Conservation (phyloP, 2,113 vertebrate species). For the Bujurquina vittata region DNA sequence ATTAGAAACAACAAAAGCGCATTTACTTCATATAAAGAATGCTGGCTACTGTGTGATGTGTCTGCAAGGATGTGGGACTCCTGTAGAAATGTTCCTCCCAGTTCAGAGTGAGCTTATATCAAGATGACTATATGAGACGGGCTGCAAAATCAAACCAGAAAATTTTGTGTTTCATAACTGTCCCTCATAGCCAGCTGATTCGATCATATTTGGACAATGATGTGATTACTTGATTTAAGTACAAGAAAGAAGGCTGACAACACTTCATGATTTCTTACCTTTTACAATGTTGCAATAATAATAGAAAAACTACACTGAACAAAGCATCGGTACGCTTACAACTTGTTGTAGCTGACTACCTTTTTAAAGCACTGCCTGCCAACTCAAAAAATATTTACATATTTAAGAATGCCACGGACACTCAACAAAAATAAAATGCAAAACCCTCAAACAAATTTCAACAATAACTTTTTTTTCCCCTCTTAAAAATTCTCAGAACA, state of each 20-base stretch:
- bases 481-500: neutral
- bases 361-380: neutral
- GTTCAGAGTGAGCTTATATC: neutral
- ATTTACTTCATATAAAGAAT: slow-evolving; percentile 25
- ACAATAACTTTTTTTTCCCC: too few relatives aligned
- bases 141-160: neutral
- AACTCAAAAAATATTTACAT: neutral
- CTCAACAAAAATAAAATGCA: neutral
- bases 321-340: neutral
- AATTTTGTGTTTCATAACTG: neutral
- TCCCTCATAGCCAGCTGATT: neutral
- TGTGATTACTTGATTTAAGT: neutral
- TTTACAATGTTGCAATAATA: neutral
- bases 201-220: neutral
- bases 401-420: neutral
- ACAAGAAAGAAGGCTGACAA: neutral
- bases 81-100: neutral
- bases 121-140: neutral
- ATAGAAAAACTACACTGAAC: neutral
- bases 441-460: neutral
- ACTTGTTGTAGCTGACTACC: neutral
- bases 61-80: too few relatives aligned
- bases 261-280: neutral
- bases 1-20: neutral
- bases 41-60: neutral